A percentile compares a stretch with the other conserved stretches of the same genome.
phyloP scores from a whole-genome alignment of 2,113 vertebrate species.

The Psephotus haematonotus region DNA sequence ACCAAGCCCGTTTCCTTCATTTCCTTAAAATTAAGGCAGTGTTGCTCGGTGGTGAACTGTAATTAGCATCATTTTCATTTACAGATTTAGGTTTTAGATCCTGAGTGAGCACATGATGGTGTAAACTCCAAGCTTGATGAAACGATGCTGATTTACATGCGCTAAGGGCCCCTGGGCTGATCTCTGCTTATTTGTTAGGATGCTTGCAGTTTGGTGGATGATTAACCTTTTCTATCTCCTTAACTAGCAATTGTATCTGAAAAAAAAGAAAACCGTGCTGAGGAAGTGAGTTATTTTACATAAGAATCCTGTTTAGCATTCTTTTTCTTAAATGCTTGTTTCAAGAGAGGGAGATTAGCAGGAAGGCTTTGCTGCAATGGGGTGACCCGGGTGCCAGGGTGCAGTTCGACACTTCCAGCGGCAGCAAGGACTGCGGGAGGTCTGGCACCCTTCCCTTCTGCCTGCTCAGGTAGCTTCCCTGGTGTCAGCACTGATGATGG shows the following conservation, averaged over 20 bases:
- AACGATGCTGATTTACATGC: conserved; percentile 35
- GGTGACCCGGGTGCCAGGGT: not conserved
- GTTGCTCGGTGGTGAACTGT: conserved; percentile 31
- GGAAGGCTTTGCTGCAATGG: not conserved
- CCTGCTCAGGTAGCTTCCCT: not conserved
- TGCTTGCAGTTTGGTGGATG: not conserved
- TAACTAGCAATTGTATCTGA: not conserved
- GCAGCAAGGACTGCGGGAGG: not conserved
- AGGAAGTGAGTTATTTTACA: not conserved
- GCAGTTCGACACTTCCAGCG: rapidly evolving
- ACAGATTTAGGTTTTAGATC: conserved; percentile 39
- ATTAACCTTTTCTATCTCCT: conserved; percentile 42
- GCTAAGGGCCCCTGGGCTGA: conserved; percentile 28
- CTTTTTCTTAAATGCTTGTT: not conserved
- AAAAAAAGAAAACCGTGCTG: not conserved
- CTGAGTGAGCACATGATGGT: not conserved
- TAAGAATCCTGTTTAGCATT: not conserved
- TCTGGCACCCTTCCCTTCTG: not conserved
- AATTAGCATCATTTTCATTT: conserved; percentile 71
- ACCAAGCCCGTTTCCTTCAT: conserved; percentile 41
- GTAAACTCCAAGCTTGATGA: conserved; percentile 47
- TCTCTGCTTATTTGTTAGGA: conserved; percentile 19
- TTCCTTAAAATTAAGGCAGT: conserved; percentile 61
- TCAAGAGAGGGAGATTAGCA: not conserved
- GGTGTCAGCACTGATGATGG: not conserved